Conservation (phyloP, 2,888 invertebrate genomes). For the Drosophila cognata region DNA sequence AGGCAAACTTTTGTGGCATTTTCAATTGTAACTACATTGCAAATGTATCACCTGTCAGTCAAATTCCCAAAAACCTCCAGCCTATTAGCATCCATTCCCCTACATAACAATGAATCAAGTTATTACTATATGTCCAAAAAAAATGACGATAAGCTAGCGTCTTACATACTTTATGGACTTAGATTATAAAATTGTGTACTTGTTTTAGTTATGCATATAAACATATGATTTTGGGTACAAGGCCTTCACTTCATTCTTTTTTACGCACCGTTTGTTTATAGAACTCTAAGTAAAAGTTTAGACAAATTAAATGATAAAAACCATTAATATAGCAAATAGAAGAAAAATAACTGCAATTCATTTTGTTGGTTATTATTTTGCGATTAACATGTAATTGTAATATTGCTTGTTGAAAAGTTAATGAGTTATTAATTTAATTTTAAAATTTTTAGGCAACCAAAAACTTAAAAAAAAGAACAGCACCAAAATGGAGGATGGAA, state of each 20-base stretch:
- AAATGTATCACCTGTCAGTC: neutral
- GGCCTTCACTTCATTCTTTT: neutral
- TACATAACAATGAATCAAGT: neutral
- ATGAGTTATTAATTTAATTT: neutral
- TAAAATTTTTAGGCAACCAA: constrained; percentile 26
- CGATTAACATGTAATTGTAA: neutral
- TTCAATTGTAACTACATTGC: neutral
- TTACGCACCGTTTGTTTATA: neutral
- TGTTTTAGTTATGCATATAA: neutral
- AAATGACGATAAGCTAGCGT: neutral
- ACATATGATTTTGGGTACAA: neutral
- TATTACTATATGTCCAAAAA: no score
- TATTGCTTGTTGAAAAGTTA: neutral
- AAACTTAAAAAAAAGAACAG: neutral
- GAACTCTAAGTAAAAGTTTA: neutral
- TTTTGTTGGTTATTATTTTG: neutral
- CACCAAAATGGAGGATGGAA: constrained; percentile 43
- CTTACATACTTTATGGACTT: neutral
- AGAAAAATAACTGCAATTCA: neutral
- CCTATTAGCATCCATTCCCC: neutral
- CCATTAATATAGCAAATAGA: no score
- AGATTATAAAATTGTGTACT: neutral
- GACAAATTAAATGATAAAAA: neutral
- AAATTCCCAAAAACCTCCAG: neutral
- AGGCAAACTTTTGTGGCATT: neutral